These are phyloP conservation scores for Orgyia antiqua DNA, from an alignment of 2,888 invertebrate species.

Conservation along the genomic window DNA sequence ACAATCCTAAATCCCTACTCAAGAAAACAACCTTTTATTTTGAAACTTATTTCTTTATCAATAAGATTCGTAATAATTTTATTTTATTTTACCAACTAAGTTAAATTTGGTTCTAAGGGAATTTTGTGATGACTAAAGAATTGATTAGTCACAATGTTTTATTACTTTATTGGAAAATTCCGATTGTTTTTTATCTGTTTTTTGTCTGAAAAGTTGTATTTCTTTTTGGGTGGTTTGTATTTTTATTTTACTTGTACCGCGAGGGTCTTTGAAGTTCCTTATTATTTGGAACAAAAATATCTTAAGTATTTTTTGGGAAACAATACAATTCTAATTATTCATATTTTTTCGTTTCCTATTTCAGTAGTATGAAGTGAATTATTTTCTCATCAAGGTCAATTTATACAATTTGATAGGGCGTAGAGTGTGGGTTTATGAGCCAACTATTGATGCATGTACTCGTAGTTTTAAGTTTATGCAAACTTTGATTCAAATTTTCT, in stretches of 20 bases:
- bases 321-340: too few relatives aligned
- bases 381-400: too few relatives aligned
- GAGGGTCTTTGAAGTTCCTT: not conserved
- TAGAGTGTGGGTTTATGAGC: too few relatives aligned
- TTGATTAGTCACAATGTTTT: conserved; percentile 50
- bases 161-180: conserved; percentile 35
- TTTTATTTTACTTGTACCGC: conserved; percentile 8
- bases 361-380: too few relatives aligned
- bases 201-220: conserved; percentile 21
- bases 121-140: conserved; percentile 43
- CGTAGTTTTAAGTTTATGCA: too few relatives aligned
- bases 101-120: conserved; percentile 17
- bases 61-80: conserved; percentile 10
- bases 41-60: conserved; percentile 14
- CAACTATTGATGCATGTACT: too few relatives aligned
- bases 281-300: not conserved
- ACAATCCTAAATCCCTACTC: conserved; percentile 14
- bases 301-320: too few relatives aligned
- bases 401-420: too few relatives aligned
- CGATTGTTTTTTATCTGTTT: conserved; percentile 28
- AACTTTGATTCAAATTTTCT: too few relatives aligned
- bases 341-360: too few relatives aligned
- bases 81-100: conserved; percentile 3
- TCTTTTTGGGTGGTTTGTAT: conserved; percentile 19
- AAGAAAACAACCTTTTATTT: conserved; percentile 12